Conservation (phyloP, 35 echinoderm and acorn worm genomes). For the Eucidaris tribuloides region DNA sequence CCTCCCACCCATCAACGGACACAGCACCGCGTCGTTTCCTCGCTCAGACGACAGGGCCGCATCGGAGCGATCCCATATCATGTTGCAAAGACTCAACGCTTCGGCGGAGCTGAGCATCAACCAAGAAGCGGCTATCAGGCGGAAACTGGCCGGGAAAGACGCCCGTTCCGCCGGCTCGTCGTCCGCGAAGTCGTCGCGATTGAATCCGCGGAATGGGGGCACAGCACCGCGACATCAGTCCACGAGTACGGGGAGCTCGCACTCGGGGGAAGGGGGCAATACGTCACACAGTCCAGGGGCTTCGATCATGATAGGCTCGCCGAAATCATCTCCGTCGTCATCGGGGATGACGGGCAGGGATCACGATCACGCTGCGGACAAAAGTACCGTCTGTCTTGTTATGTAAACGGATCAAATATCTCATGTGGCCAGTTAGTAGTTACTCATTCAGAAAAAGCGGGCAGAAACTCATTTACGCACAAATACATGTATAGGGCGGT, state of each 20-base stretch:
- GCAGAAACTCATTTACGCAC: too few relatives aligned
- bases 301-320: too few relatives aligned
- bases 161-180: not conserved
- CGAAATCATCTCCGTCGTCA: too few relatives aligned
- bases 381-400: too few relatives aligned
- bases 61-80: constrained; percentile 16
- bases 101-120: constrained; percentile 52
- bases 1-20: constrained; percentile 1
- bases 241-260: not conserved
- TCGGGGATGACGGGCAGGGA: too few relatives aligned
- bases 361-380: too few relatives aligned
- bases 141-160: constrained; percentile 17
- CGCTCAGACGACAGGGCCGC: not conserved
- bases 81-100: constrained; percentile 13
- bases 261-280: not conserved
- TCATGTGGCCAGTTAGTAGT: too few relatives aligned
- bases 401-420: too few relatives aligned
- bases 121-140: constrained; percentile 53
- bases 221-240: not conserved
- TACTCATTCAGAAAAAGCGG: too few relatives aligned
- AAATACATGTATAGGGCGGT: too few relatives aligned
- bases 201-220: not conserved
- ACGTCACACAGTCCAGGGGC: not conserved
- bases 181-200: not conserved
- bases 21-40: not conserved